Evolutionary conservation across 2,888 invertebrate genomes (phyloP).

Genomic region (Geotrupes spiniger): DNA sequence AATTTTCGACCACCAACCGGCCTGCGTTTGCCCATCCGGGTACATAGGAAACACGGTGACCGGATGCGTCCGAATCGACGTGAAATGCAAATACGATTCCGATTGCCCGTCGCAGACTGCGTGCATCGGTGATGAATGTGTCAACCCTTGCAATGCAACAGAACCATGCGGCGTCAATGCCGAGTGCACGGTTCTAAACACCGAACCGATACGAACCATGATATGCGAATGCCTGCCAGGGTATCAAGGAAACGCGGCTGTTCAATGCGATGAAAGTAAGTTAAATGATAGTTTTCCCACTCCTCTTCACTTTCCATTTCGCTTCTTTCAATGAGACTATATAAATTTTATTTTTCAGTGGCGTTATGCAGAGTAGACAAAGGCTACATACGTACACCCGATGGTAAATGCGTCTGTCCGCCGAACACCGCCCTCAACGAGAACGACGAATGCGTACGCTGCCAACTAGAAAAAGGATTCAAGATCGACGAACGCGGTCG

Average conservation of each 20-base stretch:
- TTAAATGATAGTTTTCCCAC: constrained; percentile 29
- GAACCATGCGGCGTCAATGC: constrained; percentile 81
- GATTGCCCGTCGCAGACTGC: constrained; percentile 83
- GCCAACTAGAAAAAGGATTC: constrained; percentile 68
- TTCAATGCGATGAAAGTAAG: constrained; percentile 78
- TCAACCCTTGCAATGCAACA: constrained; percentile 77
- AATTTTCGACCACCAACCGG: constrained; percentile 71
- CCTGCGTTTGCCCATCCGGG: constrained; percentile 80
- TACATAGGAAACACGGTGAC: constrained; percentile 62
- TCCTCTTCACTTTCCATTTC: not conserved
- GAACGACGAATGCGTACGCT: constrained; percentile 75
- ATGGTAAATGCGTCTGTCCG: constrained; percentile 72
- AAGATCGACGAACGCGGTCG: constrained; percentile 73
- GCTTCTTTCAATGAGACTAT: too few species aligned
- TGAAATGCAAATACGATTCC: constrained; percentile 70
- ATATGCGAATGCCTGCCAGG: constrained; percentile 84
- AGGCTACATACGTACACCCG: constrained; percentile 63
- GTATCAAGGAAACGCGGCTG: constrained; percentile 82
- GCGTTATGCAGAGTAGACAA: constrained; percentile 64
- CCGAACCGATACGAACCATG: constrained; percentile 82
- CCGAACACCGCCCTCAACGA: constrained; percentile 73
- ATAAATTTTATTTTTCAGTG: constrained; percentile 45
- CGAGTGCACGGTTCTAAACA: constrained; percentile 74
- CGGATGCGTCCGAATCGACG: constrained; percentile 58
- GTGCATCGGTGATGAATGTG: constrained; percentile 77